These are phyloP conservation scores for Indicator indicator DNA, from an alignment of 2,113 vertebrate genomes.

Conservation along the genomic window DNA sequence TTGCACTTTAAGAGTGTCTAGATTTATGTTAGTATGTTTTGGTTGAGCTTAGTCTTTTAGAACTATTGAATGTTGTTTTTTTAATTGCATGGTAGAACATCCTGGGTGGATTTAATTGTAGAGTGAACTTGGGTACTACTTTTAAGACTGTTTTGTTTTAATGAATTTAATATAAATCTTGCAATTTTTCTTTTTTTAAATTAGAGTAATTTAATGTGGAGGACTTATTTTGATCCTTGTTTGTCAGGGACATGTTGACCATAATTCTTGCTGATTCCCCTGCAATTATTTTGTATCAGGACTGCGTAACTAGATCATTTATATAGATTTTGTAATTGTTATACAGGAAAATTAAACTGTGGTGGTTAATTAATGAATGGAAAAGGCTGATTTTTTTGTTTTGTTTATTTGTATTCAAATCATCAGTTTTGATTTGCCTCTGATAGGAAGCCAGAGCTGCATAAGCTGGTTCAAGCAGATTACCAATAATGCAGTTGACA, in stretches of 20 bases:
- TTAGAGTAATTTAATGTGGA: neutral
- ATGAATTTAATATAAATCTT: neutral
- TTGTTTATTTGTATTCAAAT: conserved; percentile 7
- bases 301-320: neutral
- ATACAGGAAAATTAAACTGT: neutral
- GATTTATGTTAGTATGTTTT: neutral
- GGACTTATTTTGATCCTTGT: neutral
- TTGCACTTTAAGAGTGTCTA: neutral
- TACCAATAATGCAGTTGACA: neutral
- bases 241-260: neutral
- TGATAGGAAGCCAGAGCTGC: neutral
- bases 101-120: neutral
- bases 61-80: neutral
- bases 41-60: neutral
- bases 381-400: neutral
- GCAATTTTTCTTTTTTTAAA: neutral
- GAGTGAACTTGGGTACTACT: neutral
- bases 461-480: conserved; percentile 52
- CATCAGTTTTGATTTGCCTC: neutral
- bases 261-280: neutral
- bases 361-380: neutral
- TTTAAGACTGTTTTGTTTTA: neutral
- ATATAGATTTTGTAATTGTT: neutral
- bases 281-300: neutral
- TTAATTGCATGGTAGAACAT: neutral